These are phyloP conservation scores for Rhynchomys soricoides DNA, from an alignment of 2,113 vertebrate genomes.

Conservation along the genomic window DNA sequence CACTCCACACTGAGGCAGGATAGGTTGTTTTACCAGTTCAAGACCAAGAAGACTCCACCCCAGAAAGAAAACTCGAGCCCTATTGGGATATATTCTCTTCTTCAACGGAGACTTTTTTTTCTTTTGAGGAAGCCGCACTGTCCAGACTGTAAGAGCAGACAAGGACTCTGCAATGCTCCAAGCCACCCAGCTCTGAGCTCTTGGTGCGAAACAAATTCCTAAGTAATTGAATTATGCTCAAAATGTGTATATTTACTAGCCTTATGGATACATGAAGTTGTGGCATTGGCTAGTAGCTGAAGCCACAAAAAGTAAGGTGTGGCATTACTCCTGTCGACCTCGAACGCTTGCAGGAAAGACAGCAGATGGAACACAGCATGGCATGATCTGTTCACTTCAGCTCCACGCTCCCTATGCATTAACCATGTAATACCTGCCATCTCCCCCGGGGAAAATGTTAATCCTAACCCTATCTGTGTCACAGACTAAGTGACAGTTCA, in stretches of 20 bases:
- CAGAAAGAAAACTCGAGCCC: neutral
- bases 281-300: neutral
- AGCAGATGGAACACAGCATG: neutral
- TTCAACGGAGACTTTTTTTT: neutral
- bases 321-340: neutral
- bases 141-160: neutral
- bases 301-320: neutral
- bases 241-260: slow-evolving; percentile 39
- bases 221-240: slow-evolving; percentile 44
- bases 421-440: neutral
- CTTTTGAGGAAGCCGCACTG: neutral
- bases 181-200: neutral
- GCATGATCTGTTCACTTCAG: neutral
- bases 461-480: neutral
- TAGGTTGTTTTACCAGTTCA: neutral
- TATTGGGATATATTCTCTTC: neutral
- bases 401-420: neutral
- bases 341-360: neutral
- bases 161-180: neutral
- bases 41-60: neutral
- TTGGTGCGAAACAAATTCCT: neutral
- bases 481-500: neutral
- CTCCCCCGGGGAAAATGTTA: slow-evolving; percentile 51
- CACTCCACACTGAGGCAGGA: neutral
- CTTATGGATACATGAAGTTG: neutral